Conservation (phyloP, 2,888 invertebrate genomes). For the Thyatira batis region DNA sequence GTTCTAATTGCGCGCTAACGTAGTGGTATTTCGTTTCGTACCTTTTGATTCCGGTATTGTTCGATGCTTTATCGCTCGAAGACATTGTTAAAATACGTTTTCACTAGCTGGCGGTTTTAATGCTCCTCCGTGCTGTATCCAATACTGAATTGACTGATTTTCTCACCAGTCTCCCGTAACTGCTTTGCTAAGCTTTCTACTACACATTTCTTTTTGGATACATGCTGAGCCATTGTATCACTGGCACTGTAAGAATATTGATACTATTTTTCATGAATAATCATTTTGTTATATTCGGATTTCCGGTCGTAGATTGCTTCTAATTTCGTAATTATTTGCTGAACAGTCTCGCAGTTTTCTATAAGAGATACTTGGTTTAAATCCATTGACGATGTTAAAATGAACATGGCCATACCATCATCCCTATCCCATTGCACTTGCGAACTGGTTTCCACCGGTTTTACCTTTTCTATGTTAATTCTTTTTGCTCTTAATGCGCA, state of each 20-base stretch:
- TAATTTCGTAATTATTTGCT: conserved; percentile 17
- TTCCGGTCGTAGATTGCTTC: conserved; percentile 25
- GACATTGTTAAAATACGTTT: too few species aligned
- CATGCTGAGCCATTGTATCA: conserved; percentile 29
- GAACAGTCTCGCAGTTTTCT: conserved; percentile 15
- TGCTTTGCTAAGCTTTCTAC: conserved; percentile 28
- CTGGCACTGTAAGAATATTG: conserved; percentile 23
- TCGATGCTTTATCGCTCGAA: too few species aligned
- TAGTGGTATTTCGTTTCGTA: too few species aligned
- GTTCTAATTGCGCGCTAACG: too few species aligned
- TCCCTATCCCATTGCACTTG: conserved; percentile 15
- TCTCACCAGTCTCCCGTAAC: too few species aligned
- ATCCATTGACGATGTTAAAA: conserved; percentile 22
- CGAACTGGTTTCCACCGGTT: background rate
- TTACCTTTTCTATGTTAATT: conserved; percentile 11
- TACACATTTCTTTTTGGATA: too few species aligned
- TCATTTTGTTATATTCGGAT: conserved; percentile 22
- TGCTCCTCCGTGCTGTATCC: too few species aligned
- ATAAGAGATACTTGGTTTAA: conserved; percentile 23
- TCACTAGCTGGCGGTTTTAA: too few species aligned
- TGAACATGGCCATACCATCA: conserved; percentile 25
- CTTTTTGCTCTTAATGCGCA: conserved; percentile 20
- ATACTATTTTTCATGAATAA: conserved; percentile 21
- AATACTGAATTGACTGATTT: too few species aligned
- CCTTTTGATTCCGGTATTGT: too few species aligned